These are phyloP conservation scores for Notospermus geniculatus DNA, from an alignment of 1,140 invertebrate species.

Conservation along the genomic window DNA sequence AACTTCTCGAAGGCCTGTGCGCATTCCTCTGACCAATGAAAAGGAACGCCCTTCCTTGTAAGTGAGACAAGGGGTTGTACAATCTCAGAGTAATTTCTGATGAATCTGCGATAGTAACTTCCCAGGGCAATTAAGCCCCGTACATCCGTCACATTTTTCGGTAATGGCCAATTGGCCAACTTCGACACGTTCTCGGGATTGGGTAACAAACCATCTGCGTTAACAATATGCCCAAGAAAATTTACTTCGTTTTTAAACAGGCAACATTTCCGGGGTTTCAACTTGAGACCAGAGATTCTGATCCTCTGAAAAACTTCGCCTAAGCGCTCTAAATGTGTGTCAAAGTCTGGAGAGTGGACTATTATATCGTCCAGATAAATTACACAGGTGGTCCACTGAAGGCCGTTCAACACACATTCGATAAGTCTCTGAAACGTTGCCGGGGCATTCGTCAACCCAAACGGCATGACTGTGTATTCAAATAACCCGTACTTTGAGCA, in stretches of 20 bases:
- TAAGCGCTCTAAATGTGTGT: conserved; percentile 22
- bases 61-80: conserved; percentile 8
- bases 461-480: conserved; percentile 23
- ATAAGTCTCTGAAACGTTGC: conserved; percentile 20
- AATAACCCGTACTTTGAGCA: conserved; percentile 14
- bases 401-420: conserved; percentile 10
- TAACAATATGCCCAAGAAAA: conserved; percentile 25
- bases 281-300: conserved; percentile 9
- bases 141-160: conserved; percentile 16
- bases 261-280: conserved; percentile 24
- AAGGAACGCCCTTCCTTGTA: conserved; percentile 18
- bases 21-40: conserved; percentile 18
- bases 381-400: conserved; percentile 15
- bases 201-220: conserved; percentile 18
- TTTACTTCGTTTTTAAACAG: conserved; percentile 15
- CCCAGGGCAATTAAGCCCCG: conserved; percentile 21
- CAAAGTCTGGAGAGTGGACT: conserved; percentile 17
- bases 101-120: conserved; percentile 27
- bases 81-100: conserved; percentile 22
- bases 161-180: conserved; percentile 17
- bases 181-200: conserved; percentile 18
- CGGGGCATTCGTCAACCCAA: conserved; percentile 25
- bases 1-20: conserved; percentile 19
- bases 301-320: conserved; percentile 20
- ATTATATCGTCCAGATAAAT: conserved; percentile 26